Evolutionary conservation across 1,140 invertebrate species (phyloP), one percentile per base, ranked within the genome.

Genomic region (Zaprionus inermis): DNA sequence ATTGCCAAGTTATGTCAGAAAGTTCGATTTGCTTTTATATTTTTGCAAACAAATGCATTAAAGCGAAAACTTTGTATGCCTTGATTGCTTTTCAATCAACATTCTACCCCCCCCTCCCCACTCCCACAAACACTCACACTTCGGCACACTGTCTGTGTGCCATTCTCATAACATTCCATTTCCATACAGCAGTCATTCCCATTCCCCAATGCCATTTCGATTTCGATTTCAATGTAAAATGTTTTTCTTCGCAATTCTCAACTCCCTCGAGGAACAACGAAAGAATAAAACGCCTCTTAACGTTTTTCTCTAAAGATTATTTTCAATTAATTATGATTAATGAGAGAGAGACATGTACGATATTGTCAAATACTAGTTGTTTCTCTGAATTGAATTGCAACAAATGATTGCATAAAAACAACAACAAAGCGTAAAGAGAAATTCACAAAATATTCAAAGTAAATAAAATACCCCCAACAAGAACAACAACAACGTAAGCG

Each of bases 391-490:
- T 68, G 49, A 69, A 56, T 55, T 60, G 56, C 49, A 68, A 56
- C 22, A 60, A 68, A 69, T 59, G 14, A 73, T 44, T 60, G 38
- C 55, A 60, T 36, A 76, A 71, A 64, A 65, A 65, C 36, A 49
- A 61, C 56, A 38, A 38, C 41, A 59, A 18, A 68, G 32, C 22
- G 32, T 56, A 28, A 32, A 71, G 18, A 46, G 30, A 60, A 34
- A 52, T 61, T 49, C 34, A 78, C 41, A 54, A 59, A 55, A 74
- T 68, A 70, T 67, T 46, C 54, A 75, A 70, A 66, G 57, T 66
- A 51, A 78, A 75, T 65, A 76, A 76, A 80, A 80, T 71, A 52
- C 55, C 57, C 64, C 46, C 59, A 69, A 56, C 44, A 30, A 59
- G 32, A 32, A 61, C 38, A 51, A 36, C 78, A 34, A 72, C 55